Evolutionary conservation across 1,140 invertebrate genomes (phyloP).

Genomic region (Drosophila varians): DNA sequence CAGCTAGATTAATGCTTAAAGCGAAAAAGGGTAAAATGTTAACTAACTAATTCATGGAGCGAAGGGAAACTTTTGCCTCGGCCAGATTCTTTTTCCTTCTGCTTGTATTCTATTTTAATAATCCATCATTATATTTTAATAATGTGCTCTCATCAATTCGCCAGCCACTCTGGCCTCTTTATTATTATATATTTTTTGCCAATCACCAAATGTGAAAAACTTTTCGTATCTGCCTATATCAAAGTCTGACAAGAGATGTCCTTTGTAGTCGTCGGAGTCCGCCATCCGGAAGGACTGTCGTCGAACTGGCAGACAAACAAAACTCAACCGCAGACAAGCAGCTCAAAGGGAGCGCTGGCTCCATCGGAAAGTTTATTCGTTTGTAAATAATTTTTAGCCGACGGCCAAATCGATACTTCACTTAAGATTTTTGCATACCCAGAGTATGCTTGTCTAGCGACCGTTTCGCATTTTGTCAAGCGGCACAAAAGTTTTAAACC

Average conservation of each 20-base stretch:
- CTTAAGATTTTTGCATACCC: constrained; percentile 74
- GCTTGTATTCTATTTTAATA: background rate
- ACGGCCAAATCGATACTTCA: constrained; percentile 76
- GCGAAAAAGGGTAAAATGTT: constrained; percentile 34
- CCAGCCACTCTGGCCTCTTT: background rate
- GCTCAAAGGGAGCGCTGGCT: constrained; percentile 20
- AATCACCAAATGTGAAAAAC: constrained; percentile 32
- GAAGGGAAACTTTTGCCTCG: constrained; percentile 5
- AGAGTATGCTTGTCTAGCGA: constrained; percentile 1
- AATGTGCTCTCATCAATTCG: background rate
- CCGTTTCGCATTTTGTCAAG: constrained; percentile 63
- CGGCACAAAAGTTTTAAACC: constrained; percentile 59
- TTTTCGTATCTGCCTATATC: constrained; percentile 16
- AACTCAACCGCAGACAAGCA: constrained; percentile 53
- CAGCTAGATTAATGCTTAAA: constrained; percentile 48
- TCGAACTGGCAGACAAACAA: constrained; percentile 63
- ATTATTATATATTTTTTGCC: constrained; percentile 14
- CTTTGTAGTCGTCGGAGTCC: constrained; percentile 44
- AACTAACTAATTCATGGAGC: constrained; percentile 29
- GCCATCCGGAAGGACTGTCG: constrained; percentile 48
- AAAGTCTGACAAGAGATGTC: constrained; percentile 4
- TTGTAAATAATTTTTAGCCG: constrained; percentile 78
- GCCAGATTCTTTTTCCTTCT: constrained; percentile 9
- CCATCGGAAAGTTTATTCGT: constrained; percentile 70
- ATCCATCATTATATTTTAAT: background rate